phyloP scores from a whole-genome alignment of 1,140 invertebrate species.

The Drosophila novamexicana region DNA sequence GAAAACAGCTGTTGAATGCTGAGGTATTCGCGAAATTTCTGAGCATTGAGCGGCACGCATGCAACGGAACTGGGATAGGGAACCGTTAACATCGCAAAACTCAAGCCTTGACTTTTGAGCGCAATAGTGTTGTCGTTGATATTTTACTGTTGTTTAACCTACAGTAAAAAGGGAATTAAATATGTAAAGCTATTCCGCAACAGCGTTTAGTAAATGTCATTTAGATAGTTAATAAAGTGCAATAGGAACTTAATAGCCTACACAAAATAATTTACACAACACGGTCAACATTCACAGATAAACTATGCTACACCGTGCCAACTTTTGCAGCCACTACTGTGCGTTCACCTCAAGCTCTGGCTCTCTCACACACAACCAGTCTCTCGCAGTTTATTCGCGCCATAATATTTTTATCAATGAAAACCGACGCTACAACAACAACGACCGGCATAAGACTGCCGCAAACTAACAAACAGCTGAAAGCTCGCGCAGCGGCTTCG shows the following conservation, averaged over 20 bases:
- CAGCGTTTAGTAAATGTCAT: background rate
- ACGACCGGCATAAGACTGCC: conserved; percentile 65
- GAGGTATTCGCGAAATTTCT: conserved; percentile 44
- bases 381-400: conserved; percentile 15
- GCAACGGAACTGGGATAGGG: conserved; percentile 32
- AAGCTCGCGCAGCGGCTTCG: conserved; percentile 50
- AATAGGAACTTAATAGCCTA: background rate
- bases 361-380: conserved; percentile 7
- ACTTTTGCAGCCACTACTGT: conserved; percentile 54
- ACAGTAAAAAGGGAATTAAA: background rate
- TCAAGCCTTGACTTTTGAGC: conserved; percentile 28
- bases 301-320: background rate
- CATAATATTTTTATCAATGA: conserved; percentile 74
- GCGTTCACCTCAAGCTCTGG: conserved; percentile 9
- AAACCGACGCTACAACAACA: conserved; percentile 59
- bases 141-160: background rate
- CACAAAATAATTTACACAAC: no score
- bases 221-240: background rate
- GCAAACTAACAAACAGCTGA: conserved; percentile 65
- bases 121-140: background rate
- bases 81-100: conserved; percentile 17
- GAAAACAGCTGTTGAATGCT: conserved; percentile 37
- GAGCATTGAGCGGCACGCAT: conserved; percentile 4
- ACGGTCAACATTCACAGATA: background rate
- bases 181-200: background rate